Conservation (phyloP, 2,113 vertebrate species). For the Meriones unguiculatus region DNA sequence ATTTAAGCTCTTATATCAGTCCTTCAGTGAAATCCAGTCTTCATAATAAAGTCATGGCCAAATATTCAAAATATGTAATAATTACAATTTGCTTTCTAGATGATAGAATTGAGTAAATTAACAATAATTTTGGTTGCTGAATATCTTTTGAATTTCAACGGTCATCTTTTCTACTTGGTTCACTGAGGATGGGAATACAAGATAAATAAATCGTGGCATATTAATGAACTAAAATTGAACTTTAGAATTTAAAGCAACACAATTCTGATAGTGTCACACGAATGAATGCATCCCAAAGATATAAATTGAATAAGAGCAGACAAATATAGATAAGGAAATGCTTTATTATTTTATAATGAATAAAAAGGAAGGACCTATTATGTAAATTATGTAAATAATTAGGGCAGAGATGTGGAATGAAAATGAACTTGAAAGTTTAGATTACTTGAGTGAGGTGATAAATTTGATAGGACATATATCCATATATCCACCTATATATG, state of each 20-base stretch:
- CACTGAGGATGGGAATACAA: not conserved
- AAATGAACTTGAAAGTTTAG: not conserved
- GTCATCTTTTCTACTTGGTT: not conserved
- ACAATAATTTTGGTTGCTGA: not conserved
- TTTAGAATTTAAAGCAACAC: not conserved
- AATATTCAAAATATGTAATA: not conserved
- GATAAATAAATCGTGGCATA: not conserved
- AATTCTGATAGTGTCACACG: not conserved
- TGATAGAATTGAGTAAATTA: not conserved
- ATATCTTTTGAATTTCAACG: not conserved
- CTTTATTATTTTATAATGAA: not conserved
- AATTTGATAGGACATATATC: not conserved
- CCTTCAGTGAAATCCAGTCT: not conserved
- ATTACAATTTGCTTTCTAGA: slow-evolving; percentile 24
- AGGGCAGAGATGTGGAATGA: not conserved
- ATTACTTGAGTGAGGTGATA: not conserved
- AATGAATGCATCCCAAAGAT: not conserved
- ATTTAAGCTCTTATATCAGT: not conserved
- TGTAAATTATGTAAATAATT: not conserved
- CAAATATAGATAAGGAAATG: not conserved
- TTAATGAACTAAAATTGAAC: not conserved
- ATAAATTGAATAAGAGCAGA: not conserved
- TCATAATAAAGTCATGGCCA: not conserved
- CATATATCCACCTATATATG: not conserved
- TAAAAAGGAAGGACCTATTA: not conserved